Evolutionary conservation across 2,888 invertebrate genomes (phyloP).

Genomic region (Thereva nobilitata): DNA sequence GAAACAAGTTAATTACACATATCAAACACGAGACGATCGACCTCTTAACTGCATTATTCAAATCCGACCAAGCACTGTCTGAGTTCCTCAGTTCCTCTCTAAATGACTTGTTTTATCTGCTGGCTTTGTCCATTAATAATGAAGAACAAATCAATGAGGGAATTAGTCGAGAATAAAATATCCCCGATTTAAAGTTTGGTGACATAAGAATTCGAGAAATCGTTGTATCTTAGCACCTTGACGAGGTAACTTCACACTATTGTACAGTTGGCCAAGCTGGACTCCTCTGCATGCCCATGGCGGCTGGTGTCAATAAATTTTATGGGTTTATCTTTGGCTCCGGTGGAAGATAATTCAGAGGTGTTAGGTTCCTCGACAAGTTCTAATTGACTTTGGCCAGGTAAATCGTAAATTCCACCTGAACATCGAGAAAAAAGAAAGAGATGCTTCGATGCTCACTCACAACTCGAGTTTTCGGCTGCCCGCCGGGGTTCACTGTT

Average conservation of each 20-base stretch:
- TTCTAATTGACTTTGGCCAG: constrained; percentile 32
- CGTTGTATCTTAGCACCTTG: constrained; percentile 20
- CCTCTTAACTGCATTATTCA: neutral
- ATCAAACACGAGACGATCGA: too few species aligned
- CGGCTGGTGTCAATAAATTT: constrained; percentile 36
- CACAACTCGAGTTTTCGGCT: too few species aligned
- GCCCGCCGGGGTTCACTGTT: too few species aligned
- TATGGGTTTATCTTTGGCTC: constrained; percentile 36
- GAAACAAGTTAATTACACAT: too few species aligned
- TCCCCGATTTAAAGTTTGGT: constrained; percentile 20
- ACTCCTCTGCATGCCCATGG: constrained; percentile 8
- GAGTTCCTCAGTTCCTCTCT: neutral
- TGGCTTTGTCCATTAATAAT: constrained; percentile 16
- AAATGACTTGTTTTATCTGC: constrained; percentile 4
- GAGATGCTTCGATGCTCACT: neutral
- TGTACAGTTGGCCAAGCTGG: neutral
- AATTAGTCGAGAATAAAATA: constrained; percentile 30
- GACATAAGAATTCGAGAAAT: constrained; percentile 24
- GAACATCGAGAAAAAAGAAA: neutral
- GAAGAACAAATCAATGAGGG: constrained; percentile 25
- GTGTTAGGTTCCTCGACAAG: constrained; percentile 33
- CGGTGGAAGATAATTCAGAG: constrained; percentile 29
- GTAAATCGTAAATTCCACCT: constrained; percentile 31
- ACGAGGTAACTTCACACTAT: constrained; percentile 6
- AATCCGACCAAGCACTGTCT: neutral